Conservation (phyloP, 2,888 invertebrate genomes). For the Meliscaeva auricollis region DNA sequence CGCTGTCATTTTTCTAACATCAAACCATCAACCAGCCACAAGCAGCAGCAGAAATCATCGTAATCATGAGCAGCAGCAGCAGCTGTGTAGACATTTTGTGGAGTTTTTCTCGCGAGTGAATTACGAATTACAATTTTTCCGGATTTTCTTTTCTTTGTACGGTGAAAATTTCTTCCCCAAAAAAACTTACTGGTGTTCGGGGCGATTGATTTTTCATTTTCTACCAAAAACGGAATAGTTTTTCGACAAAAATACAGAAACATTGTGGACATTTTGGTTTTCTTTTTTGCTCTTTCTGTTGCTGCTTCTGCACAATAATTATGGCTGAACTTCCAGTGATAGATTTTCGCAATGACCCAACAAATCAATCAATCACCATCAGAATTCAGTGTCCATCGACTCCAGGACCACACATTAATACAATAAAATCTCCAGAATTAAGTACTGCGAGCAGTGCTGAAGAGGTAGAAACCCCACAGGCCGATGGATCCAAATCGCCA, state of each 20-base stretch:
- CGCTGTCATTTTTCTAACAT: conserved; percentile 60
- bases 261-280: conserved; percentile 31
- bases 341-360: conserved; percentile 64
- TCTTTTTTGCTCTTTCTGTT: conserved; percentile 26
- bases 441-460: conserved; percentile 65
- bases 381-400: conserved; percentile 66
- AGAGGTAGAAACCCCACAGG: conserved; percentile 75
- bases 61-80: conserved; percentile 66
- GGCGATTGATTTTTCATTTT: conserved; percentile 68
- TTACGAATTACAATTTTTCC: conserved; percentile 64
- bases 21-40: conserved; percentile 47
- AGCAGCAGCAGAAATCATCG: conserved; percentile 44
- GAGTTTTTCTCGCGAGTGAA: conserved; percentile 69
- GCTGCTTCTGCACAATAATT: conserved; percentile 34
- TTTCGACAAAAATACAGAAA: conserved; percentile 6
- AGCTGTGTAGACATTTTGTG: conserved; percentile 76
- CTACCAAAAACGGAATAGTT: conserved; percentile 10
- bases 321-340: conserved; percentile 72
- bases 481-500: conserved; percentile 86
- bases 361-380: conserved; percentile 43
- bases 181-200: conserved; percentile 27
- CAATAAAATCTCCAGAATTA: conserved; percentile 65
- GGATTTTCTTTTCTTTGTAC: conserved; percentile 66
- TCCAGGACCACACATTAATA: conserved; percentile 64
- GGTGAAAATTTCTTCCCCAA: conserved; percentile 34